phyloP scores from a whole-genome alignment of 2,888 invertebrate species.

The Dryobota labecula region DNA sequence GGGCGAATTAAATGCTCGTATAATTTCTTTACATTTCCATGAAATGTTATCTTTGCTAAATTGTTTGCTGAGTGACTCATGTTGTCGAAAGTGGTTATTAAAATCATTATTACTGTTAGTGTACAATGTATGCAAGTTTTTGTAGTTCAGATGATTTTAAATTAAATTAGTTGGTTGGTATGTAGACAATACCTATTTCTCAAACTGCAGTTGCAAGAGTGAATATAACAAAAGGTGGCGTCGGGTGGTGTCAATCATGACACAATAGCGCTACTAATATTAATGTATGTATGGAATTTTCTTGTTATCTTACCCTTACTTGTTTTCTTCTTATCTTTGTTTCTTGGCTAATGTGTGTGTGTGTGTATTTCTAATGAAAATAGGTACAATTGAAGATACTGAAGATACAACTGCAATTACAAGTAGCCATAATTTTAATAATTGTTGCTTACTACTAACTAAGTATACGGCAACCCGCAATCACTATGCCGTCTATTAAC shows the following conservation, averaged over 20 bases:
- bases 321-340: too few relatives aligned
- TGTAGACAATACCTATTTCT: not conserved
- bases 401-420: not conserved
- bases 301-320: not conserved
- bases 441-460: too few relatives aligned
- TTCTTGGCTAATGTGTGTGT: too few relatives aligned
- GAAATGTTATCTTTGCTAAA: conserved; percentile 55
- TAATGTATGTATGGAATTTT: not conserved
- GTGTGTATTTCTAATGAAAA: too few relatives aligned
- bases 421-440: not conserved
- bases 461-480: not conserved
- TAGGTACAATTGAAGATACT: not conserved
- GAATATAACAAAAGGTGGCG: not conserved
- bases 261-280: not conserved
- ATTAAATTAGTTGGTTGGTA: not conserved
- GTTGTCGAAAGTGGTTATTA: not conserved
- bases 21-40: conserved; percentile 64
- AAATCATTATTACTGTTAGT: not conserved
- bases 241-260: conserved; percentile 3
- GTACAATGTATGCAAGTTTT: not conserved
- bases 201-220: not conserved
- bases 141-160: not conserved
- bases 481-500: not conserved
- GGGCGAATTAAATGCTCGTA: conserved; percentile 51
- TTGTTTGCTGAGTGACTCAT: conserved; percentile 46